phyloP scores from a whole-genome alignment of 2,797 vertebrate genomes.

The Halcyon smyrnensis region DNA sequence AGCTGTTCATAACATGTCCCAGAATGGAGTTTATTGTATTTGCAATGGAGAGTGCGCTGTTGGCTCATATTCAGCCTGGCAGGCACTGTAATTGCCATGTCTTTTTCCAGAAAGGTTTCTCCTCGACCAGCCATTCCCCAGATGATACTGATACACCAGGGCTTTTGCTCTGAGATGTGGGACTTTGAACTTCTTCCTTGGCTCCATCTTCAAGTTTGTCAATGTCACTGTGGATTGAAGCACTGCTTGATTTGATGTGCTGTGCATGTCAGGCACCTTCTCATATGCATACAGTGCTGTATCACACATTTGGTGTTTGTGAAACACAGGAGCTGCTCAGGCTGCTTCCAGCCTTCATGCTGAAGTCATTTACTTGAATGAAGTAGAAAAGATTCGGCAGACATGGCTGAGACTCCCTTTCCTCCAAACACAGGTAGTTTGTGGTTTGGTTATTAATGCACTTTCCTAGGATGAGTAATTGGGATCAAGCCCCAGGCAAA shows the following conservation, averaged over 20 bases:
- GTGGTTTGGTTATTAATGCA: not conserved
- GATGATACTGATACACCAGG: accelerated
- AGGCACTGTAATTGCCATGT: not conserved
- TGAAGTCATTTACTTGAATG: not conserved
- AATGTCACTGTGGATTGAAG: too few relatives aligned
- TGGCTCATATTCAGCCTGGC: not conserved
- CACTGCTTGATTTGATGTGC: too few relatives aligned
- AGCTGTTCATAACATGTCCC: too few relatives aligned
- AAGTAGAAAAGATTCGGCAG: not conserved
- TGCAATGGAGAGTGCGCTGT: not conserved
- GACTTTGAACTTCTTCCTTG: not conserved
- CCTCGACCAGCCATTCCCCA: not conserved
- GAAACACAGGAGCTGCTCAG: not conserved
- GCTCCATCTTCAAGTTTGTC: too few relatives aligned
- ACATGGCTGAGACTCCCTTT: not conserved
- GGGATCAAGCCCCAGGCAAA: not conserved
- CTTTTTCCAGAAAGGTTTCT: not conserved
- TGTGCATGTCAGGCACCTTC: too few relatives aligned
- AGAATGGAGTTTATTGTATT: not conserved
- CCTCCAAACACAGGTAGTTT: not conserved
- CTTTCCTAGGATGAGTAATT: not conserved
- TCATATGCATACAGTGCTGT: too few relatives aligned
- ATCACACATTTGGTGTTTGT: not conserved
- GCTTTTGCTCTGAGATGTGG: not conserved
- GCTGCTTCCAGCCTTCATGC: not conserved